Percentiles rank a stretch among this genome's conserved stretches.
Evolutionary conservation across 2,113 vertebrate species (phyloP).

Genomic region (Phaethon lepturus): DNA sequence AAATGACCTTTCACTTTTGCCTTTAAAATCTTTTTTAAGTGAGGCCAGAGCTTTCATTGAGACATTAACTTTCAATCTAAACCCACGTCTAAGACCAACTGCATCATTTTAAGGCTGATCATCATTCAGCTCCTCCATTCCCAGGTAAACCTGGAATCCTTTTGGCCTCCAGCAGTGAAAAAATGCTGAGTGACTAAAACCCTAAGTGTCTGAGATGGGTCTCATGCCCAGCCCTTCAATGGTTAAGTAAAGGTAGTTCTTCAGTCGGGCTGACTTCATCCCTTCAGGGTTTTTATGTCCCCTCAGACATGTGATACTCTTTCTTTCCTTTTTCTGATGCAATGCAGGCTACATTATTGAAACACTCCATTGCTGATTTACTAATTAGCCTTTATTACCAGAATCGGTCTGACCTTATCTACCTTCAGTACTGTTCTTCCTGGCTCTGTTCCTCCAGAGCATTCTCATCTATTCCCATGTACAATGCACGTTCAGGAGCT

Average conservation of each 20-base stretch:
- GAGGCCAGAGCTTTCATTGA: neutral
- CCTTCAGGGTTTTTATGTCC: neutral
- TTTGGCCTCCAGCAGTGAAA: neutral
- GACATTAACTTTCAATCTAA: neutral
- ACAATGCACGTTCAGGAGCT: slow-evolving; percentile 14
- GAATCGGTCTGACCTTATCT: slow-evolving; percentile 59
- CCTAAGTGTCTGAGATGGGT: neutral
- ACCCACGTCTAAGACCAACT: neutral
- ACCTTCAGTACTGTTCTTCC: slow-evolving; percentile 37
- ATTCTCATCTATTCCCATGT: slow-evolving; percentile 51
- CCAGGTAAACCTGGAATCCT: neutral
- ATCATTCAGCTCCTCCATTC: neutral
- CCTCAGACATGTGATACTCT: neutral
- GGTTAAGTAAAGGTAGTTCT: slow-evolving; percentile 24
- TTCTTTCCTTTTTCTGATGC: slow-evolving; percentile 55
- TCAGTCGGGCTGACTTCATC: slow-evolving; percentile 19
- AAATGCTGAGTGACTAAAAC: neutral
- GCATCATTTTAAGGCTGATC: fast-evolving
- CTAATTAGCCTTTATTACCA: slow-evolving; percentile 66
- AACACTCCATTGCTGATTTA: slow-evolving; percentile 52
- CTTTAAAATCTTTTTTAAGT: neutral
- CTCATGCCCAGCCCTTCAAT: neutral
- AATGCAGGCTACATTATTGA: slow-evolving; percentile 55
- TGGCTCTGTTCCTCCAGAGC: slow-evolving; percentile 56
- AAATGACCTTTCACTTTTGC: neutral